Conservation (phyloP, 35 echinoderm and acorn worm genomes). For the Acanthaster planci region DNA sequence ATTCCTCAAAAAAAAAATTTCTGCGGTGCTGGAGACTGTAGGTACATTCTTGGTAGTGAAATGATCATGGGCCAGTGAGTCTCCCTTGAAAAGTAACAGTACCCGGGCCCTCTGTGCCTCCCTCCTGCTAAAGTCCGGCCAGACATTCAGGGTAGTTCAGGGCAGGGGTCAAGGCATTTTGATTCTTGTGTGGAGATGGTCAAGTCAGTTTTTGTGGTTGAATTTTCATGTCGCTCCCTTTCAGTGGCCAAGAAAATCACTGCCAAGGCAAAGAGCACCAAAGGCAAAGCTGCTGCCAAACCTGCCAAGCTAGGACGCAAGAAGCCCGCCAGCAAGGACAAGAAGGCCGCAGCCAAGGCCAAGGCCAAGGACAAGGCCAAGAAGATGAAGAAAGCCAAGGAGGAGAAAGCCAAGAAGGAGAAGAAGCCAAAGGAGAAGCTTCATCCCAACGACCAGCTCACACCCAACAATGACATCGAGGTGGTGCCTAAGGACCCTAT, state of each 20-base stretch:
- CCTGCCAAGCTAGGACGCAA: conserved; percentile 27
- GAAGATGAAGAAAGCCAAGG: conserved; percentile 40
- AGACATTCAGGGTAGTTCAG: too few relatives aligned
- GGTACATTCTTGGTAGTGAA: too few relatives aligned
- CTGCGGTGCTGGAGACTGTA: too few relatives aligned
- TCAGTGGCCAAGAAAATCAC: conserved; percentile 33
- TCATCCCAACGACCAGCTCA: conserved; percentile 65
- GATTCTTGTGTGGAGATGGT: too few relatives aligned
- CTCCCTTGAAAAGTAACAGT: too few relatives aligned
- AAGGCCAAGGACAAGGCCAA: not conserved
- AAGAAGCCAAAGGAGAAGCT: conserved; percentile 44
- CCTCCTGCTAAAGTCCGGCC: too few relatives aligned
- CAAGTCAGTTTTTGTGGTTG: too few relatives aligned
- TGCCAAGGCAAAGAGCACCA: conserved; percentile 17
- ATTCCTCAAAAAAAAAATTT: too few relatives aligned
- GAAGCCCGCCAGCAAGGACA: not conserved
- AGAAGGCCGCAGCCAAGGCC: conserved; percentile 4
- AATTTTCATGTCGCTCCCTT: not conserved
- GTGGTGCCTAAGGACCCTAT: conserved; percentile 75
- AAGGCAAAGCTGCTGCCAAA: not conserved
- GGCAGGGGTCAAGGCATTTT: too few relatives aligned
- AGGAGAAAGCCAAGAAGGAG: conserved; percentile 50
- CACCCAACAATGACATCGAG: conserved; percentile 70
- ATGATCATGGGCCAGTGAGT: too few relatives aligned
- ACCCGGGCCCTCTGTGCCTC: too few relatives aligned